phyloP scores from a whole-genome alignment of 2,888 invertebrate genomes.

The Pasiphila rectangulata region DNA sequence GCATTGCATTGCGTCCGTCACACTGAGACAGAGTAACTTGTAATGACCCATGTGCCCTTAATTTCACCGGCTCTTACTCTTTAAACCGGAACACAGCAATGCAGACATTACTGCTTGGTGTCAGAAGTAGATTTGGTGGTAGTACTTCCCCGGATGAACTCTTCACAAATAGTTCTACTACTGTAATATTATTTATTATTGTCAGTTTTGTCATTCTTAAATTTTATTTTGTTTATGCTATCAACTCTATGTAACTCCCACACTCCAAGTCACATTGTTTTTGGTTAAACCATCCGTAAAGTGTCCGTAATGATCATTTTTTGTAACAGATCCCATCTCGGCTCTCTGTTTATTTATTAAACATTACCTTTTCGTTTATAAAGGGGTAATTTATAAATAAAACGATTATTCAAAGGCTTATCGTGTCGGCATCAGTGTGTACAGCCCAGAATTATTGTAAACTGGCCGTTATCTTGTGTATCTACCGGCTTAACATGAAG shows the following conservation, averaged over 20 bases:
- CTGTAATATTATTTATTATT: not conserved
- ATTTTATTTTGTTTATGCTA: slow-evolving; percentile 13
- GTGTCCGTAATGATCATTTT: slow-evolving; percentile 63
- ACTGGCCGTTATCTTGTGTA: not conserved
- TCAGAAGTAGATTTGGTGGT: no score
- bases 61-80: no score
- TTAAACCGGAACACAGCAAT: no score
- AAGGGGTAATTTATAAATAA: slow-evolving; percentile 73
- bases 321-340: slow-evolving; percentile 56
- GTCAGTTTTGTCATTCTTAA: not conserved
- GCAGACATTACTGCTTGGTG: no score
- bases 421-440: slow-evolving; percentile 50
- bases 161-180: no score
- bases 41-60: no score
- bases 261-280: slow-evolving; percentile 39
- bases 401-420: slow-evolving; percentile 69
- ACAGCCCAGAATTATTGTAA: slow-evolving; percentile 3
- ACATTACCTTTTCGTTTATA: slow-evolving; percentile 51
- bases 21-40: no score
- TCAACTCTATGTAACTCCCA: slow-evolving; percentile 42
- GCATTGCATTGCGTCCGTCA: no score
- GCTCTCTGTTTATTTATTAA: slow-evolving; percentile 45
- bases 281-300: slow-evolving; percentile 47
- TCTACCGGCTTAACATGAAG: slow-evolving; percentile 6
- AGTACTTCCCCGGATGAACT: no score